Evolutionary conservation across 2,797 vertebrate species (phyloP).

Genomic region (Crotalus adamanteus): DNA sequence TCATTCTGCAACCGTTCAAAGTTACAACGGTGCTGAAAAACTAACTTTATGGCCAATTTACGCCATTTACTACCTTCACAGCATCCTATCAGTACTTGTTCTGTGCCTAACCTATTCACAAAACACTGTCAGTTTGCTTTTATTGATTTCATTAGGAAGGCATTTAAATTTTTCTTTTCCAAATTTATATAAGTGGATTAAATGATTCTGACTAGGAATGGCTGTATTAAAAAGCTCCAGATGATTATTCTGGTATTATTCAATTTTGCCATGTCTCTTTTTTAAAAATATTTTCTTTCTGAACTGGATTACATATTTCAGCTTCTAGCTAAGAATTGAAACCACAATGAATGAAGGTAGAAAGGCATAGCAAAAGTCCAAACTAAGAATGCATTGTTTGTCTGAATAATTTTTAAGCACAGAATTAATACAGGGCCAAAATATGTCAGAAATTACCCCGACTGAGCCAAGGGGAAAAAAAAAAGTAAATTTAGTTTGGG

Average conservation of each 20-base stretch:
- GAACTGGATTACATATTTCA: neutral
- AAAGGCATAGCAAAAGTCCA: neutral
- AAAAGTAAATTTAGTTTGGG: neutral
- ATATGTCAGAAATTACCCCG: neutral
- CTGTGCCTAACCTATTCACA: neutral
- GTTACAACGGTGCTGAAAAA: neutral
- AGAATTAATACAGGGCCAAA: neutral
- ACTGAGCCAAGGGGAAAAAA: neutral
- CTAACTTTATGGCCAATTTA: neutral
- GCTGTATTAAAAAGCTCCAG: neutral
- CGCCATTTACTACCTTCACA: neutral
- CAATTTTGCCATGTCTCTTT: neutral
- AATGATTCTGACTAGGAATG: neutral
- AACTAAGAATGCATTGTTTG: neutral
- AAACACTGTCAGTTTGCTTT: neutral
- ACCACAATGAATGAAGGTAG: neutral
- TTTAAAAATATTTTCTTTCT: neutral
- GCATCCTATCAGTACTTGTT: neutral
- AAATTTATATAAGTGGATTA: neutral
- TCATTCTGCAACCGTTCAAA: neutral
- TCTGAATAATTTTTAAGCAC: neutral
- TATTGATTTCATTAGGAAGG: conserved; percentile 4
- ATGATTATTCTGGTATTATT: neutral
- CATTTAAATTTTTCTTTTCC: neutral
- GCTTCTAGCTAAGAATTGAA: neutral